These are phyloP conservation scores for Perithous albicinctus DNA, from an alignment of 2,888 invertebrate species.

Conservation along the genomic window DNA sequence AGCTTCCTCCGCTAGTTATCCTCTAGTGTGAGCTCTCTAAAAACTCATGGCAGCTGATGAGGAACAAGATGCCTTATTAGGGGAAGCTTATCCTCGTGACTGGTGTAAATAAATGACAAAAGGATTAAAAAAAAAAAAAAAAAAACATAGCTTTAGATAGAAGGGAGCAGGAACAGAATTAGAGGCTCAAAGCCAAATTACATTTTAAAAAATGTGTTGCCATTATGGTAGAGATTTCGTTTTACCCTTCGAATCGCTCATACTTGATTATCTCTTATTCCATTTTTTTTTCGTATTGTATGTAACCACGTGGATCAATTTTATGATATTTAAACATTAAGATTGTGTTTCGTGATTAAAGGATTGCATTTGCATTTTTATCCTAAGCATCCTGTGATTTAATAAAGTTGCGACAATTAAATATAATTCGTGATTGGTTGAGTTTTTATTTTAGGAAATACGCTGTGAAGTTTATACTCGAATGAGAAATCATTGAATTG, in stretches of 20 bases:
- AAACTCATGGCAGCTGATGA: slow-evolving; percentile 16
- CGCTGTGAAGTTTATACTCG: not conserved
- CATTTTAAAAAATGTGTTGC: not conserved
- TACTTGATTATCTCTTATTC: not conserved
- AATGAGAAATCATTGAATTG: not conserved
- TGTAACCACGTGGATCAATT: not conserved
- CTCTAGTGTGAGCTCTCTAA: slow-evolving; percentile 88
- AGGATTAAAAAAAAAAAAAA: no score
- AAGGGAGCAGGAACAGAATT: not conserved
- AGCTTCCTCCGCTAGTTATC: slow-evolving; percentile 93
- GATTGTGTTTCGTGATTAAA: slow-evolving; percentile 64
- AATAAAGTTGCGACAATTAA: slow-evolving; percentile 17
- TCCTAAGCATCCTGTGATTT: slow-evolving; percentile 56
- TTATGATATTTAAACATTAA: slow-evolving; percentile 8
- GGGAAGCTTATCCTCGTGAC: slow-evolving; percentile 25
- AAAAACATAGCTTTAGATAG: not conserved
- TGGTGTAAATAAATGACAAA: slow-evolving; percentile 53
- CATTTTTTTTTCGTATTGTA: not conserved
- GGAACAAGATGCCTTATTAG: not conserved
- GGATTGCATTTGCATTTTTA: slow-evolving; percentile 66
- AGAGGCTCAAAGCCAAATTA: not conserved
- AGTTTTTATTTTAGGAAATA: not conserved
- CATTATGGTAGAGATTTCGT: not conserved
- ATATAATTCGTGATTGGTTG: not conserved
- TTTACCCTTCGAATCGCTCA: not conserved